Evolutionary conservation across 2,797 vertebrate species (phyloP).

Genomic region (Scarus forsteni): DNA sequence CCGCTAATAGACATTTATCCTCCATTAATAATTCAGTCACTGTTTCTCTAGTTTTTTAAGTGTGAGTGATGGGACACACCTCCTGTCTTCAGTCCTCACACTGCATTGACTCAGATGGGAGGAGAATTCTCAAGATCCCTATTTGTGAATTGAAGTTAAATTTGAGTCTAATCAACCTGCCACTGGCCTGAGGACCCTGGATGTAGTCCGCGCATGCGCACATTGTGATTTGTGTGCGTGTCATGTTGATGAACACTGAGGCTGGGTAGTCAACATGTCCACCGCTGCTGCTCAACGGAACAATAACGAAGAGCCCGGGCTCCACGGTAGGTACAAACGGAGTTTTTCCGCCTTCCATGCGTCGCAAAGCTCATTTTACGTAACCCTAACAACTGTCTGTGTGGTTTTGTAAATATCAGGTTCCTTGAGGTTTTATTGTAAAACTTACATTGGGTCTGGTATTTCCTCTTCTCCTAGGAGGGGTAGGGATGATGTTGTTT

Average conservation of each 20-base stretch:
- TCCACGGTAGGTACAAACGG: slow-evolving; percentile 80
- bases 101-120: not conserved
- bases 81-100: slow-evolving; percentile 1
- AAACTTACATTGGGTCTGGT: slow-evolving; percentile 73
- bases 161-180: slow-evolving; percentile 1
- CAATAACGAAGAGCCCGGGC: slow-evolving; percentile 85
- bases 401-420: not conserved
- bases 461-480: slow-evolving; percentile 78
- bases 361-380: not conserved
- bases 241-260: slow-evolving; percentile 74
- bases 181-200: slow-evolving; percentile 6
- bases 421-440: slow-evolving; percentile 64
- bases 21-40: not conserved
- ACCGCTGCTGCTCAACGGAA: slow-evolving; percentile 83
- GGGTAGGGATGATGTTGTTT: slow-evolving; percentile 47
- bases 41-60: too few species aligned
- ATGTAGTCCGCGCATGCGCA: slow-evolving; percentile 68
- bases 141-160: too few species aligned
- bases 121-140: not conserved
- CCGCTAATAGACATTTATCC: not conserved
- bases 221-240: slow-evolving; percentile 51
- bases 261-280: slow-evolving; percentile 84
- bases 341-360: not conserved
- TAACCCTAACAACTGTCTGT: too few species aligned
- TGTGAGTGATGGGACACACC: not conserved